Percentiles rank a stretch among this genome's conserved stretches.
phyloP scores from a whole-genome alignment of 23 tunicate genomes.

The Ascidia mentula region DNA sequence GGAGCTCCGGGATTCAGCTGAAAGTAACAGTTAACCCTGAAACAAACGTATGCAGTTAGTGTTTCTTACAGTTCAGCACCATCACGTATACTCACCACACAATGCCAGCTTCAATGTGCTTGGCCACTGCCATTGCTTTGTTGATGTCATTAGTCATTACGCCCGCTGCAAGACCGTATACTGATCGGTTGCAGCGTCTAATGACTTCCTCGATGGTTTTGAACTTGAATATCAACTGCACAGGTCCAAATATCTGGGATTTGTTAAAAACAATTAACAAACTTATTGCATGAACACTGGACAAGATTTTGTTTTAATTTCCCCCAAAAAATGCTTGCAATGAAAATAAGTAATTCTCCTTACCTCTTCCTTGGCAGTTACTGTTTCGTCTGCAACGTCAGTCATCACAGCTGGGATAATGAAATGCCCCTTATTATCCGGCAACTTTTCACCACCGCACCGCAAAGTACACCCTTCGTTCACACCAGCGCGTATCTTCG shows the following conservation, averaged over 20 bases:
- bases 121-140: slow-evolving; percentile 53
- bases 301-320: neutral
- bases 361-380: slow-evolving; percentile 56
- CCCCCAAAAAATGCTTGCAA: too few species aligned
- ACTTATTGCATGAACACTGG: too few species aligned
- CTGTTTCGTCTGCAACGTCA: slow-evolving; percentile 41
- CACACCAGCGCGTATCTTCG: slow-evolving; percentile 35
- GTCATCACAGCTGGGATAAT: slow-evolving; percentile 67
- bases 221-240: slow-evolving; percentile 63
- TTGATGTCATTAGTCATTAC: slow-evolving; percentile 70
- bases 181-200: slow-evolving; percentile 42
- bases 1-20: slow-evolving; percentile 57
- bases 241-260: slow-evolving; percentile 74
- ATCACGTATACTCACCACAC: slow-evolving; percentile 58
- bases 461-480: slow-evolving; percentile 34
- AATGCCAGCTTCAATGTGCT: slow-evolving; percentile 47
- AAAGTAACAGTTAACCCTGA: slow-evolving; percentile 83
- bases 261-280: too few species aligned
- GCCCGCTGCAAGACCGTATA: slow-evolving; percentile 71
- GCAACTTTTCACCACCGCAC: slow-evolving; percentile 53
- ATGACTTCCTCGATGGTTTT: slow-evolving; percentile 64
- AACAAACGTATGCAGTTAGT: too few species aligned
- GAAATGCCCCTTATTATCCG: slow-evolving; percentile 31
- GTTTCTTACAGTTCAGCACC: too few species aligned
- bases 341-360: neutral